Base-by-base conservation (phyloP, 2,888 invertebrate genomes). In the Hemaris fuciformis region DNA sequence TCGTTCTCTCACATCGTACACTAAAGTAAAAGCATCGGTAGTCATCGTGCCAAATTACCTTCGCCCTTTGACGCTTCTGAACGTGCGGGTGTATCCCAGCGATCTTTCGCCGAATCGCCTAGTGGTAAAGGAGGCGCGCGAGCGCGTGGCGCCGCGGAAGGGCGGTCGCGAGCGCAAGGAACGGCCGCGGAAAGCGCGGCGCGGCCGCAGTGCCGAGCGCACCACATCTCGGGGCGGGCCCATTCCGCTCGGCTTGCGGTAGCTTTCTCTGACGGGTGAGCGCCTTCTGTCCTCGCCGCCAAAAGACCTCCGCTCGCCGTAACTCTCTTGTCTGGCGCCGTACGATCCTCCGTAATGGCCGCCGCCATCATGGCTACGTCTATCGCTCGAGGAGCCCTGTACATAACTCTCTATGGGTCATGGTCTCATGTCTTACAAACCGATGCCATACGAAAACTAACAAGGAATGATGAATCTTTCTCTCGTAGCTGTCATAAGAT, bases 281-380 rank as follows among this genome's bases (percentile, higher is more conserved):
- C 94, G 93, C 72, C 94, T 86, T 66, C 94, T 87, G 68, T 94
- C 94, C 69, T 93, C 90, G 75, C 93, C 93, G 73, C 87, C 88
- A 76, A 89, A 92, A 71, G 91, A 88, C 74, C 93, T 83, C 74
- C 93, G 83, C 77, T 92, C 93, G 79, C 88, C 77, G 81, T 93
- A 93, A 83, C 88, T 88, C 65, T 94, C 94, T 88, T 94, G 94
- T 76, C 94, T 93, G 80, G 93, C 83, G 81, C 89, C 82, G 81
- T 92, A 91, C 69, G 91, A 92, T 76, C 91, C 90, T 80, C 93
- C 92, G 84, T 93, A 93, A 84, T 93, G 93, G 71, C 93, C 89
- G 80, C 92, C 91, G 80, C 91, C 92, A 76, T 93, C 93, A 89
- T 93, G 91, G 86, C 93, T 93, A 85, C 93, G 90, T 91, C 93